These are phyloP conservation scores for Penaeus japonicus DNA, from an alignment of 1,140 invertebrate species.

Conservation along the genomic window DNA sequence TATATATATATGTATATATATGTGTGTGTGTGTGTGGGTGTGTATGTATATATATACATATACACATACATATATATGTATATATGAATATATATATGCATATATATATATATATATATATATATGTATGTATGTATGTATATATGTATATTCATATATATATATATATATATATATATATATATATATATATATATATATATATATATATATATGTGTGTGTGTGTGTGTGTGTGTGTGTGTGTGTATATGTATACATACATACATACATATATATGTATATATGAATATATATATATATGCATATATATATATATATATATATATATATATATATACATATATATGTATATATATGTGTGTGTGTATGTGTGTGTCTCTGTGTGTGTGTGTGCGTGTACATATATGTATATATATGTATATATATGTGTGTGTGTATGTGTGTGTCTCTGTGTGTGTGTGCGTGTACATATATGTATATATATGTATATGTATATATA, in stretches of 20 bases:
- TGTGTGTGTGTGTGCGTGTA: neutral
- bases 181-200: slow-evolving; percentile 27
- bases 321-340: slow-evolving; percentile 10
- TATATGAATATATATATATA: slow-evolving; percentile 41
- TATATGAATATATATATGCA: neutral
- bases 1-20: neutral
- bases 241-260: neutral
- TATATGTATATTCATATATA: slow-evolving; percentile 31
- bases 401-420: neutral
- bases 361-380: neutral
- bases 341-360: slow-evolving; percentile 26
- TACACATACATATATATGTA: neutral
- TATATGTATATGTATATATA: neutral
- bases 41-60: neutral
- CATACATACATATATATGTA: neutral
- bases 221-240: neutral
- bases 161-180: slow-evolving; percentile 19
- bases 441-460: neutral
- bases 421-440: neutral
- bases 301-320: slow-evolving; percentile 35
- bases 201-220: neutral
- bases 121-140: slow-evolving; percentile 21
- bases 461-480: neutral
- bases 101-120: slow-evolving; percentile 26
- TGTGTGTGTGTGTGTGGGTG: neutral